Percentiles rank a stretch among this genome's conserved stretches.
These are phyloP conservation scores for Dromococcyx pavoninus DNA, from an alignment of 2,797 vertebrate genomes.

Conservation along the genomic window DNA sequence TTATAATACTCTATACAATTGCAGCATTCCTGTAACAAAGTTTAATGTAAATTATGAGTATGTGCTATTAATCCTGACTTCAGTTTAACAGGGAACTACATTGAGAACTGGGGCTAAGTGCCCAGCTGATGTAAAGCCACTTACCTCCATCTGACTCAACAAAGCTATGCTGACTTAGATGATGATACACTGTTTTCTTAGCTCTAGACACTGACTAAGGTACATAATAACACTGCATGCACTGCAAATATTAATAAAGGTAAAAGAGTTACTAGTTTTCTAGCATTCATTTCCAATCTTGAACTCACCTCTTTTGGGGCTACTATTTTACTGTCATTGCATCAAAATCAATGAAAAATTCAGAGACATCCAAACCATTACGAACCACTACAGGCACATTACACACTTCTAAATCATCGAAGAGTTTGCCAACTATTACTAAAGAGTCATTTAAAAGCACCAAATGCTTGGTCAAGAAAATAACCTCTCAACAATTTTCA, in stretches of 20 bases:
- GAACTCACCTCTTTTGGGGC: background rate
- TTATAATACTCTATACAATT: conserved; percentile 18
- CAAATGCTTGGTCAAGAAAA: background rate
- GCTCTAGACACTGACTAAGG: background rate
- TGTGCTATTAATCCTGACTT: conserved; percentile 20
- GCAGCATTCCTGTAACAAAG: background rate
- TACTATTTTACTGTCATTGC: background rate
- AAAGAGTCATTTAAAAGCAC: background rate
- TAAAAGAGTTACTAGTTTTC: background rate
- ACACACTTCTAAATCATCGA: background rate
- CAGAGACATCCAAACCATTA: background rate
- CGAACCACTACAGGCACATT: background rate
- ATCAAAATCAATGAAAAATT: background rate
- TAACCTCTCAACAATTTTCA: background rate
- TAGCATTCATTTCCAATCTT: background rate
- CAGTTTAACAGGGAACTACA: background rate
- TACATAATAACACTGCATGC: background rate
- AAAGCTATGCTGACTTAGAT: background rate
- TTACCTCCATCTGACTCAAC: background rate
- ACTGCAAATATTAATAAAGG: background rate
- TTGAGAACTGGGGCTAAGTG: background rate
- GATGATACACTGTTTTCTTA: background rate
- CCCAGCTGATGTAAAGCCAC: background rate
- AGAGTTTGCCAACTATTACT: background rate
- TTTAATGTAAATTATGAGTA: background rate